Conservation (phyloP, 2,888 invertebrate genomes). For the Unio pictorum region DNA sequence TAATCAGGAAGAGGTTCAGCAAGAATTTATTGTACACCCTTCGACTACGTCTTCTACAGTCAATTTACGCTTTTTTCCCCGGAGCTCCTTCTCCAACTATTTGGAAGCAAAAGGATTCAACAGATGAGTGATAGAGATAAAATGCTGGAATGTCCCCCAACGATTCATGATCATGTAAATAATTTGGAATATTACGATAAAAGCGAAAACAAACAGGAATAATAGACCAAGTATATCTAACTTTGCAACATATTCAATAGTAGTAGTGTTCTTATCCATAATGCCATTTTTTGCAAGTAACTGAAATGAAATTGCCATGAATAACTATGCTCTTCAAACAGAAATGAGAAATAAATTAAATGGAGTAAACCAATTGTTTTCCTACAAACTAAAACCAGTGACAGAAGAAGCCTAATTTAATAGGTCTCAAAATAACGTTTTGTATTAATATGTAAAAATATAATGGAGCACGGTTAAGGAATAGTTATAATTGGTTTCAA, state of each 20-base stretch:
- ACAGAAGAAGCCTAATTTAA: too few relatives aligned
- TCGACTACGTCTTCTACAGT: conserved; percentile 18
- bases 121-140: conserved; percentile 60
- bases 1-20: conserved; percentile 47
- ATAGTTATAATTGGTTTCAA: too few relatives aligned
- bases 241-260: conserved; percentile 7
- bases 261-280: conserved; percentile 3
- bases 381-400: too few relatives aligned
- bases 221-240: conserved; percentile 56
- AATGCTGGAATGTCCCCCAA: conserved; percentile 66
- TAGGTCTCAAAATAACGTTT: too few relatives aligned
- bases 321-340: too few relatives aligned
- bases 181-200: conserved; percentile 61
- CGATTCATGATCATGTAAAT: conserved; percentile 66
- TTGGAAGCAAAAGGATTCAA: conserved; percentile 19
- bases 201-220: conserved; percentile 59
- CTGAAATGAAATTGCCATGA: neutral
- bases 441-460: too few relatives aligned
- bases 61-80: too few relatives aligned
- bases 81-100: too few relatives aligned
- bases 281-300: neutral
- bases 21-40: conserved; percentile 32
- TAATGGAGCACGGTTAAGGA: too few relatives aligned
- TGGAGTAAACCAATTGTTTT: too few relatives aligned
- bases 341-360: too few relatives aligned